These are phyloP conservation scores for Plecturocebus donacophilus DNA, from an alignment of 2,113 vertebrate genomes.

Conservation along the genomic window DNA sequence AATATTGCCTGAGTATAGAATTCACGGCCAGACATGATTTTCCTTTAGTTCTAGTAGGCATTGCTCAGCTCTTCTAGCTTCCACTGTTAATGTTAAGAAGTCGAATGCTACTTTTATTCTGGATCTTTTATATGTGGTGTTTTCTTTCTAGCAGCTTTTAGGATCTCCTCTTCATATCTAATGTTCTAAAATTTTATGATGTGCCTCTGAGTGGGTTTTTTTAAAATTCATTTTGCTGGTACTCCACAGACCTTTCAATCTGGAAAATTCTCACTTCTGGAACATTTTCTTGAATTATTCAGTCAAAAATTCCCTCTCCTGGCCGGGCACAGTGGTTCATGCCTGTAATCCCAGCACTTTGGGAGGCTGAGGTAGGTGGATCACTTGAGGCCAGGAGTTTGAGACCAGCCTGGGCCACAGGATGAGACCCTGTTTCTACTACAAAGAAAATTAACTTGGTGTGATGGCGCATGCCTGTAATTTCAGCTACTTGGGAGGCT, in stretches of 20 bases:
- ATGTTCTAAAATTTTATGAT: not conserved
- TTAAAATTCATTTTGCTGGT: not conserved
- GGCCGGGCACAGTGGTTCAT: too few relatives aligned
- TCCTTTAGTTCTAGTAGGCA: not conserved
- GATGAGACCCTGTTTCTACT: too few relatives aligned
- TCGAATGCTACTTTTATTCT: not conserved
- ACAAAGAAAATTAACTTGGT: too few relatives aligned
- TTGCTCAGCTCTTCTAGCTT: not conserved
- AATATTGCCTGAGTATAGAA: not conserved
- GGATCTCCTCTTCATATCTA: not conserved
- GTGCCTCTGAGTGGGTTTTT: not conserved
- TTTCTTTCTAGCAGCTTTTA: not conserved
- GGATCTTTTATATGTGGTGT: not conserved
- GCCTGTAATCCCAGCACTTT: too few relatives aligned
- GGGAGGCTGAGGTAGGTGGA: too few relatives aligned
- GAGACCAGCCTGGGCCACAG: too few relatives aligned
- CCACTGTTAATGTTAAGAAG: not conserved
- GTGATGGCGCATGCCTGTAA: too few relatives aligned
- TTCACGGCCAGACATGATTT: not conserved
- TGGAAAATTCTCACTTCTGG: not conserved
- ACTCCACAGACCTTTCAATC: not conserved
- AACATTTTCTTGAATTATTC: constrained; percentile 27
- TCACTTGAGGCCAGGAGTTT: too few relatives aligned
- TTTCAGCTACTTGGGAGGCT: too few relatives aligned
- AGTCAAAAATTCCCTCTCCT: not conserved